A percentile compares a stretch with the other conserved stretches of the same genome.
Evolutionary conservation across 2,113 vertebrate genomes (phyloP).

Genomic region (Brevimyrus niger): DNA sequence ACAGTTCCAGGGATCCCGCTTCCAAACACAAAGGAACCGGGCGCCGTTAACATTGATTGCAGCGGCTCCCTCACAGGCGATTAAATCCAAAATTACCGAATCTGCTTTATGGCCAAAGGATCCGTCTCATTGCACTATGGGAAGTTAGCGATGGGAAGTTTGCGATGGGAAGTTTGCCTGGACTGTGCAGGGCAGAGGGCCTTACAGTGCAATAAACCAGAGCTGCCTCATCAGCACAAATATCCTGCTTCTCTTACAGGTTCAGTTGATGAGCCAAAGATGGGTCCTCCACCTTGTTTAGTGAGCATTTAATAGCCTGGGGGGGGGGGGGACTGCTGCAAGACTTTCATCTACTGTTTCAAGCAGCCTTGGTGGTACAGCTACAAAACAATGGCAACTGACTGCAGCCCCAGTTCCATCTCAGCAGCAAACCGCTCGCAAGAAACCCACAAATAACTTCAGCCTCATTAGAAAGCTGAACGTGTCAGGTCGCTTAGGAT

Average conservation of each 20-base stretch:
- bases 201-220: not conserved
- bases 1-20: not conserved
- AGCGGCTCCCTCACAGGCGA: not conserved
- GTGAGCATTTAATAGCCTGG: not conserved
- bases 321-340: no score
- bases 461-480: not conserved
- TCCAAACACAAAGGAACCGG: not conserved
- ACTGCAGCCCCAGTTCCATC: not conserved
- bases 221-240: not conserved
- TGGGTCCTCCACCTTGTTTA: not conserved
- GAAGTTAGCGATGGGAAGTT: not conserved
- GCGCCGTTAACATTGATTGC: not conserved
- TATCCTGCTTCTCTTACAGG: constrained; percentile 4
- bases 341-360: not conserved
- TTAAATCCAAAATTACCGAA: not conserved
- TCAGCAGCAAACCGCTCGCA: not conserved
- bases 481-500: not conserved
- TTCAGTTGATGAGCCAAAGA: not conserved
- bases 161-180: not conserved
- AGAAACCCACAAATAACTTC: not conserved
- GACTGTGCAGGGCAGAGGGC: not conserved
- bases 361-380: not conserved
- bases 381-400: not conserved
- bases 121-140: not conserved
- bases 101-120: not conserved